Conservation (phyloP, 2,888 invertebrate species). For the Mythimna pallens region DNA sequence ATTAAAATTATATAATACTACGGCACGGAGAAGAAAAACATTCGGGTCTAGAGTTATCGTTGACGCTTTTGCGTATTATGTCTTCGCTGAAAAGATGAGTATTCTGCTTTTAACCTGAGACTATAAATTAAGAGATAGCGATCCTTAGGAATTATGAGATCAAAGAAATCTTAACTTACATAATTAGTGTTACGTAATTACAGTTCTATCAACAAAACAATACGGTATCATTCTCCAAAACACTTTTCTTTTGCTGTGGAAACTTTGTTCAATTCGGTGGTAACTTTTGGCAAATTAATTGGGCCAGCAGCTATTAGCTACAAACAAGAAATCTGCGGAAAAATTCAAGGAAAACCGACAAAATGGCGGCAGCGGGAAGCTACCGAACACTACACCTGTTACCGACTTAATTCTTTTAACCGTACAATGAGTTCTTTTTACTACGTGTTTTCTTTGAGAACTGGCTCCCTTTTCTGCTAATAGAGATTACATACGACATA, state of each 20-base stretch:
- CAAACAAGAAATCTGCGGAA: slow-evolving; percentile 5
- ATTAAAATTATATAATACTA: neutral
- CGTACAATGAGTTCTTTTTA: slow-evolving; percentile 29
- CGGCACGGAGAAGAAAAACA: neutral
- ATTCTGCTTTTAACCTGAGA: neutral
- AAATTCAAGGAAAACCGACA: slow-evolving; percentile 36
- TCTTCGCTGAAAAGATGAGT: neutral
- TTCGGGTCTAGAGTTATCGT: neutral
- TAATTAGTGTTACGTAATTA: slow-evolving; percentile 5
- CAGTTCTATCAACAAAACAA: neutral
- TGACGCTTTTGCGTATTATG: neutral
- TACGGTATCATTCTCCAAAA: slow-evolving; percentile 13
- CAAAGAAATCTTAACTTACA: neutral
- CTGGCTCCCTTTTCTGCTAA: slow-evolving; percentile 22
- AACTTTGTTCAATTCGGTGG: neutral
- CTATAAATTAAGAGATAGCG: neutral
- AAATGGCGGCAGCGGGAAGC: slow-evolving; percentile 34
- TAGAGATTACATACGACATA: slow-evolving; percentile 30
- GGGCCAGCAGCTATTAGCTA: slow-evolving; percentile 11
- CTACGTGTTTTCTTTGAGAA: slow-evolving; percentile 31
- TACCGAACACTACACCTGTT: slow-evolving; percentile 56
- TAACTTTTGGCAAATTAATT: slow-evolving; percentile 38
- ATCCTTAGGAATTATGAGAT: neutral
- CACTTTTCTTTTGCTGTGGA: neutral
- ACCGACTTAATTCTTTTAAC: slow-evolving; percentile 47